A percentile compares a stretch with the other conserved stretches of the same genome.
Conservation (phyloP, 1,140 invertebrate species). For the Drosophila repleta region DNA sequence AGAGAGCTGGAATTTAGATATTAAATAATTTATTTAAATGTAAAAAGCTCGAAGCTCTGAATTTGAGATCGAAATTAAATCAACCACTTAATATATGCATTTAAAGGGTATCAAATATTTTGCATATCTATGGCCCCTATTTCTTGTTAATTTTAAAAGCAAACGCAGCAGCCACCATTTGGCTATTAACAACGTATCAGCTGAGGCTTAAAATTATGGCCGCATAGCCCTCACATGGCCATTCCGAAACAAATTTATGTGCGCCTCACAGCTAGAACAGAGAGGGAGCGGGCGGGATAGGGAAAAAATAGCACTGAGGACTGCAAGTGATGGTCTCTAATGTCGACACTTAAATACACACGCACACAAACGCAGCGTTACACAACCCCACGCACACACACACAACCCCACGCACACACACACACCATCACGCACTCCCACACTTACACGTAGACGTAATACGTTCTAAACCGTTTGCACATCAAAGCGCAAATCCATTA, state of each 20-base stretch:
- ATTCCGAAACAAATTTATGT: constrained; percentile 73
- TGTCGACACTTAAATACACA: constrained; percentile 66
- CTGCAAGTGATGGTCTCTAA: constrained; percentile 76
- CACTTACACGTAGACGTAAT: constrained; percentile 17
- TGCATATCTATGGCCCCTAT: background rate
- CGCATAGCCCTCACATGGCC: constrained; percentile 63
- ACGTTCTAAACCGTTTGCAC: constrained; percentile 57
- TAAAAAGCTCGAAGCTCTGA: too few species aligned
- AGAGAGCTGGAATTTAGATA: too few species aligned
- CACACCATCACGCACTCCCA: constrained; percentile 9
- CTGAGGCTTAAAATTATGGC: constrained; percentile 39
- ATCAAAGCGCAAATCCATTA: constrained; percentile 81
- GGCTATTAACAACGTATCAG: constrained; percentile 72
- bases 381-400: constrained; percentile 21
- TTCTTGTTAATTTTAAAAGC: constrained; percentile 70
- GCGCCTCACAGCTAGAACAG: constrained; percentile 38
- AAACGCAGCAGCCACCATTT: constrained; percentile 52
- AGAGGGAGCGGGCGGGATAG: background rate
- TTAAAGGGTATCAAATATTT: constrained; percentile 10
- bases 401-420: constrained; percentile 10
- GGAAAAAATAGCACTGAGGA: constrained; percentile 36
- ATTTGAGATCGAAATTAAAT: too few species aligned
- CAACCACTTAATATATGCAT: background rate
- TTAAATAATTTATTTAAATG: too few species aligned
- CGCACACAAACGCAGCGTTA: constrained; percentile 16